These are phyloP conservation scores for Agriotes lineatus DNA, from an alignment of 2,888 invertebrate genomes.

Conservation along the genomic window DNA sequence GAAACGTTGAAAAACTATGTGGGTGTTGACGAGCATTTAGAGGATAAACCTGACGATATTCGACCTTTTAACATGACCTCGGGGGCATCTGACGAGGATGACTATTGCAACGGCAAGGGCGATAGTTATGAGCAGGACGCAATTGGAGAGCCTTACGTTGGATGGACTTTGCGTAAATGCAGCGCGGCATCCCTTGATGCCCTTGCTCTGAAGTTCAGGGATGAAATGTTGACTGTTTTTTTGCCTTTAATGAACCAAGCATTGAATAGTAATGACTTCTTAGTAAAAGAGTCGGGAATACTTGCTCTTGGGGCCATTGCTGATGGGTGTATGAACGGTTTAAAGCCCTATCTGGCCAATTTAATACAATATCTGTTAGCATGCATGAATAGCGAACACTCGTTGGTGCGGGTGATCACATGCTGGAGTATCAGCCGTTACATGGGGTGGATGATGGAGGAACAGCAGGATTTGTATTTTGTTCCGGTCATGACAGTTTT, in stretches of 20 bases:
- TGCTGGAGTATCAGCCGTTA: constrained; percentile 85
- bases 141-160: constrained; percentile 63
- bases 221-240: constrained; percentile 91
- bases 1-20: constrained; percentile 93
- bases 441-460: constrained; percentile 79
- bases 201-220: constrained; percentile 95
- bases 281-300: constrained; percentile 95
- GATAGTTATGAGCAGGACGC: constrained; percentile 82
- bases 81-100: constrained; percentile 70
- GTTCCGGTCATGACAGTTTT: constrained; percentile 79
- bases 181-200: constrained; percentile 98
- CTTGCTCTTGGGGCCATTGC: constrained; percentile 80
- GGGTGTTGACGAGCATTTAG: constrained; percentile 95
- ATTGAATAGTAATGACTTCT: constrained; percentile 93
- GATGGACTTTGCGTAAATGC: constrained; percentile 98
- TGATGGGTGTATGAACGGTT: constrained; percentile 74
- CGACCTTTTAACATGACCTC: constrained; percentile 93
- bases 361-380: constrained; percentile 77
- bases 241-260: constrained; percentile 97
- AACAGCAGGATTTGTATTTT: constrained; percentile 71
- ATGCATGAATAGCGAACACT: constrained; percentile 76
- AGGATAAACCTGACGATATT: constrained; percentile 96
- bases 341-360: constrained; percentile 77
- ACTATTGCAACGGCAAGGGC: constrained; percentile 73
- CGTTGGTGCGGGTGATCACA: constrained; percentile 80